Percentiles rank a stretch among this genome's conserved stretches.
phyloP scores from a whole-genome alignment of 2,113 vertebrate genomes.

The Microcebus griseorufus region DNA sequence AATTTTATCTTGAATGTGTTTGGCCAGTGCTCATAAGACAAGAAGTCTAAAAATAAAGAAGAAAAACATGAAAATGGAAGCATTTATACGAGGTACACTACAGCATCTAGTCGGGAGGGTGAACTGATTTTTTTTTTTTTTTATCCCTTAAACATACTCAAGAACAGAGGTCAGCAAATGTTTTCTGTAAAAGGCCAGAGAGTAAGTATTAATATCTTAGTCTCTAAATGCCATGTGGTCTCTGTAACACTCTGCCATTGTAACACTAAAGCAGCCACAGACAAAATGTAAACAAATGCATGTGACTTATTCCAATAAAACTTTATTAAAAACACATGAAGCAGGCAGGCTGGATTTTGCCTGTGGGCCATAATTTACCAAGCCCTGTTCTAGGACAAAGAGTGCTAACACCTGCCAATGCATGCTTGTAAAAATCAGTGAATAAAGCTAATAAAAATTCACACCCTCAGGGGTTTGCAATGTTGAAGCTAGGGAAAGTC shows the following conservation, averaged over 20 bases:
- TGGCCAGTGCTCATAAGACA: not conserved
- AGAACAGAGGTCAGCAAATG: fast-evolving
- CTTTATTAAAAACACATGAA: not conserved
- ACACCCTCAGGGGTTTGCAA: no score
- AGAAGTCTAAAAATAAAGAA: not conserved
- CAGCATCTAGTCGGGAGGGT: not conserved
- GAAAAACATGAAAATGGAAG: not conserved
- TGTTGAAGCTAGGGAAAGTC: no score
- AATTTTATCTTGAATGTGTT: not conserved
- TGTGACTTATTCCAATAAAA: not conserved
- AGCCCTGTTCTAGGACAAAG: not conserved
- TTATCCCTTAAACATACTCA: not conserved
- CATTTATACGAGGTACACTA: not conserved
- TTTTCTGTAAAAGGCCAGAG: not conserved
- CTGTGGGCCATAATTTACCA: not conserved
- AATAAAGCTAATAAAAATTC: no score
- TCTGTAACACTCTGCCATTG: not conserved
- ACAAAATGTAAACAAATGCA: not conserved
- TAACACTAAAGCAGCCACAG: not conserved
- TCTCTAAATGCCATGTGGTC: not conserved
- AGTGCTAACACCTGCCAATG: not conserved
- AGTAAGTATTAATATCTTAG: not conserved
- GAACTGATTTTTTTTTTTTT: not conserved
- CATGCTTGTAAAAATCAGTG: no score
- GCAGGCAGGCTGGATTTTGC: not conserved